phyloP scores from a whole-genome alignment of 1,140 invertebrate species.

The Bacillus rossius region DNA sequence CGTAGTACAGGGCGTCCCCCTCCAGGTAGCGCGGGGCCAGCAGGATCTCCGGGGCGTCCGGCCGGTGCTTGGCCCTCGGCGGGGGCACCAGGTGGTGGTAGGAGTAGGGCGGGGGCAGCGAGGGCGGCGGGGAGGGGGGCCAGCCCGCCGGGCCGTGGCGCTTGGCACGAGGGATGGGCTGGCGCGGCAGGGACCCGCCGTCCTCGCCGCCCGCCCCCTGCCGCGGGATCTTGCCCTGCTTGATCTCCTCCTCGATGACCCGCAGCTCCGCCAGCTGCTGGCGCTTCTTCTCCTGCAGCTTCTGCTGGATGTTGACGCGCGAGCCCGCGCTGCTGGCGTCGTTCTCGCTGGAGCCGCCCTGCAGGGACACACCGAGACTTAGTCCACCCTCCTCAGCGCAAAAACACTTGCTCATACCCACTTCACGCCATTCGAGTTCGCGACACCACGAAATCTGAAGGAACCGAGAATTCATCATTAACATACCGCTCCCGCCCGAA shows the following conservation, averaged over 20 bases:
- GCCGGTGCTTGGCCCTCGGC: slow-evolving; percentile 44
- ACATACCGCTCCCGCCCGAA: too few relatives aligned
- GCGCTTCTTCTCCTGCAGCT: slow-evolving; percentile 82
- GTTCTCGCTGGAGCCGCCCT: slow-evolving; percentile 61
- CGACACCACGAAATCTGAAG: too few relatives aligned
- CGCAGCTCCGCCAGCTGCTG: slow-evolving; percentile 78
- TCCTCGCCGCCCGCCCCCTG: slow-evolving; percentile 35
- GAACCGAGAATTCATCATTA: too few relatives aligned
- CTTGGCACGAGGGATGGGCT: slow-evolving; percentile 45
- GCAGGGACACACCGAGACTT: slow-evolving; percentile 7
- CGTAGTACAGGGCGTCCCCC: slow-evolving; percentile 9
- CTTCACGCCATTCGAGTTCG: too few relatives aligned
- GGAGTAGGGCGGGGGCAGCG: slow-evolving; percentile 30
- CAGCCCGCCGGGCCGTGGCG: slow-evolving; percentile 46
- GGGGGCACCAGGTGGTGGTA: slow-evolving; percentile 27
- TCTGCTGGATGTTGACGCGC: slow-evolving; percentile 78
- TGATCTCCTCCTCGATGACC: slow-evolving; percentile 76
- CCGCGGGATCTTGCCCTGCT: slow-evolving; percentile 67
- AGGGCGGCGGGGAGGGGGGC: slow-evolving; percentile 37
- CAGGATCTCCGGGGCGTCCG: slow-evolving; percentile 69
- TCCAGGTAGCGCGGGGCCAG: slow-evolving; percentile 64
- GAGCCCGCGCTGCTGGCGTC: slow-evolving; percentile 68
- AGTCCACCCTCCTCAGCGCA: background rate
- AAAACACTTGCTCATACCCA: background rate
- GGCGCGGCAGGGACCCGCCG: slow-evolving; percentile 32